Conservation (phyloP, 2,888 invertebrate species). For the Drosophila melanosoma region DNA sequence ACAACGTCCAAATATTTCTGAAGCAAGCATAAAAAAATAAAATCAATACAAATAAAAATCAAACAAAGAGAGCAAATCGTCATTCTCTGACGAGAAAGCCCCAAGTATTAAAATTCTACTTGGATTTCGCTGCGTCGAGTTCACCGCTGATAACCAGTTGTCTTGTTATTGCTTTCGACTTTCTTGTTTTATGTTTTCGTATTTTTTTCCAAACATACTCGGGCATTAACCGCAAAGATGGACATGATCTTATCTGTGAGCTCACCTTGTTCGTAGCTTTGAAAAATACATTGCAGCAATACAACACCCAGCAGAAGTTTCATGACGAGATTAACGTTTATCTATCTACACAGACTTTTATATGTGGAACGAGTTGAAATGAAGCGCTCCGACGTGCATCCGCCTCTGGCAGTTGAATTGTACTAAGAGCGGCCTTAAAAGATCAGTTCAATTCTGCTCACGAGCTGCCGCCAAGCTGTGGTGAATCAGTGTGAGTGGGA, state of each 20-base stretch:
- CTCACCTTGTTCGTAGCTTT: slow-evolving; percentile 47
- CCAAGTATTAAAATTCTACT: slow-evolving; percentile 13
- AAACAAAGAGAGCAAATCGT: not conserved
- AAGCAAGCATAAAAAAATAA: slow-evolving; percentile 7
- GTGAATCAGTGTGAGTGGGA: slow-evolving; percentile 1
- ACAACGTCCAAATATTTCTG: slow-evolving; percentile 73
- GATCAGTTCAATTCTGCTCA: slow-evolving; percentile 22
- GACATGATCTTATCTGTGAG: not conserved
- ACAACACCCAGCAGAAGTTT: slow-evolving; percentile 38
- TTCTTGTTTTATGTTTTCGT: slow-evolving; percentile 14
- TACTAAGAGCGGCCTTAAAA: slow-evolving; percentile 55
- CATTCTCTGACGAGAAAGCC: slow-evolving; percentile 11
- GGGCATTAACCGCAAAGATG: not conserved
- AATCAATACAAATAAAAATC: not conserved
- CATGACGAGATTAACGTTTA: slow-evolving; percentile 16
- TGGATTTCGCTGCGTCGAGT: slow-evolving; percentile 57
- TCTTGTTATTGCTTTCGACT: slow-evolving; percentile 22
- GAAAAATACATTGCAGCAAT: slow-evolving; percentile 25
- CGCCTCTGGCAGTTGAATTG: slow-evolving; percentile 35
- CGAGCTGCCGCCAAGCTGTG: slow-evolving; percentile 5
- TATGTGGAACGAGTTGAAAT: not conserved
- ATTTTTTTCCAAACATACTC: slow-evolving; percentile 11
- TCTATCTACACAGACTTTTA: not conserved
- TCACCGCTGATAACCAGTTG: slow-evolving; percentile 67
- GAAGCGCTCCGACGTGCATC: slow-evolving; percentile 20